phyloP scores from a whole-genome alignment of 2,113 vertebrate species.

The Labrus mixtus region DNA sequence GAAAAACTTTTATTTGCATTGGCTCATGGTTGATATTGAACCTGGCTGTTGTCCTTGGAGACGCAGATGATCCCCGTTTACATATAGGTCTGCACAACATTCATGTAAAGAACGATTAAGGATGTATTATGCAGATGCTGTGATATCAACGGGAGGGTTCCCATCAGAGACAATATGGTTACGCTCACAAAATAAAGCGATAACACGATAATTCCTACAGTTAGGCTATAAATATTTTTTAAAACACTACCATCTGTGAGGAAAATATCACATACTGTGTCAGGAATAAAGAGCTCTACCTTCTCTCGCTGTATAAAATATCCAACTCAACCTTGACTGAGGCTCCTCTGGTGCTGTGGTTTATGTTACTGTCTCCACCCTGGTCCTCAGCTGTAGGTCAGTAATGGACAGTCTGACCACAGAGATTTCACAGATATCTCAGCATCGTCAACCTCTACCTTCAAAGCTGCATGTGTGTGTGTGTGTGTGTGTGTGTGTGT shows the following conservation, averaged over 20 bases:
- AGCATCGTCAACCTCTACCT: slow-evolving; percentile 30
- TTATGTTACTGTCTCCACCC: slow-evolving; percentile 62
- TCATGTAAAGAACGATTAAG: background rate
- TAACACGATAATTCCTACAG: background rate
- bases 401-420: slow-evolving; percentile 53
- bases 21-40: too few species aligned
- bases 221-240: background rate
- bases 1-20: too few species aligned
- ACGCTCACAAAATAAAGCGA: background rate
- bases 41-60: too few species aligned
- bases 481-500: too few species aligned
- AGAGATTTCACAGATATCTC: slow-evolving; percentile 69
- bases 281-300: background rate
- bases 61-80: too few species aligned
- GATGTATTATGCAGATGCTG: background rate
- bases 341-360: slow-evolving; percentile 50
- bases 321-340: slow-evolving; percentile 50
- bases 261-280: background rate
- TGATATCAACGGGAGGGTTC: background rate
- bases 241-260: slow-evolving; percentile 46
- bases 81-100: background rate
- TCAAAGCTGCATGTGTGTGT: background rate
- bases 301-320: slow-evolving; percentile 17
- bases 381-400: slow-evolving; percentile 19
- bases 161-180: background rate